Conservation (phyloP, 2,888 invertebrate genomes). For the Calliopum simillimum region DNA sequence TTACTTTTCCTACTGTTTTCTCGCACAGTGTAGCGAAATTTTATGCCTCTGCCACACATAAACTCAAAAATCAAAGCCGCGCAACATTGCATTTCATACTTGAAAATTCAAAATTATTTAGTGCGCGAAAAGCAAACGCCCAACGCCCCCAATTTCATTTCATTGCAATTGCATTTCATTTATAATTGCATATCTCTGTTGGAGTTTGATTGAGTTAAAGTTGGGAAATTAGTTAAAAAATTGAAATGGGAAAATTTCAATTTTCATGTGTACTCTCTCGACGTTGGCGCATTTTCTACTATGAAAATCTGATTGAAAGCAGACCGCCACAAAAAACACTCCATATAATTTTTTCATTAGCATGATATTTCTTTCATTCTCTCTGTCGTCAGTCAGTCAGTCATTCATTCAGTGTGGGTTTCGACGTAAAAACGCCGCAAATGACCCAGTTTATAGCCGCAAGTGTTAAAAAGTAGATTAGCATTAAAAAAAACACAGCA, state of each 20-base stretch:
- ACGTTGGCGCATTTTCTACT: background rate
- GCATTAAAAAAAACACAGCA: background rate
- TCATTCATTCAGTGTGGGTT: constrained; percentile 7
- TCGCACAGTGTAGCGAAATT: no score
- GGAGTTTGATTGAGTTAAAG: background rate
- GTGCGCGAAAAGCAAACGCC: constrained; percentile 4
- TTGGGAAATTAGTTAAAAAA: background rate
- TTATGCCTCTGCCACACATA: no score
- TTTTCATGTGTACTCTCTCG: background rate
- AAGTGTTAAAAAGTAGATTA: constrained; percentile 12
- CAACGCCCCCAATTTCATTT: constrained; percentile 10
- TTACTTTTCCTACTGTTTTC: no score
- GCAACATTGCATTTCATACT: no score
- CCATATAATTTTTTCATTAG: no score
- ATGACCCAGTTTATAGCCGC: constrained; percentile 23
- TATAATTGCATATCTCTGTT: background rate
- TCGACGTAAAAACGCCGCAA: background rate
- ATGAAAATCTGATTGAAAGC: background rate
- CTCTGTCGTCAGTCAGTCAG: background rate
- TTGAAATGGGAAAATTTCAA: constrained; percentile 1
- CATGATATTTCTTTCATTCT: background rate
- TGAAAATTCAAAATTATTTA: constrained; percentile 8
- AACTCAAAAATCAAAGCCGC: no score
- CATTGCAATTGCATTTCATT: background rate
- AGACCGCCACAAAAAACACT: background rate